These are phyloP conservation scores for Meles meles DNA, from an alignment of 2,113 vertebrate genomes.

Conservation along the genomic window DNA sequence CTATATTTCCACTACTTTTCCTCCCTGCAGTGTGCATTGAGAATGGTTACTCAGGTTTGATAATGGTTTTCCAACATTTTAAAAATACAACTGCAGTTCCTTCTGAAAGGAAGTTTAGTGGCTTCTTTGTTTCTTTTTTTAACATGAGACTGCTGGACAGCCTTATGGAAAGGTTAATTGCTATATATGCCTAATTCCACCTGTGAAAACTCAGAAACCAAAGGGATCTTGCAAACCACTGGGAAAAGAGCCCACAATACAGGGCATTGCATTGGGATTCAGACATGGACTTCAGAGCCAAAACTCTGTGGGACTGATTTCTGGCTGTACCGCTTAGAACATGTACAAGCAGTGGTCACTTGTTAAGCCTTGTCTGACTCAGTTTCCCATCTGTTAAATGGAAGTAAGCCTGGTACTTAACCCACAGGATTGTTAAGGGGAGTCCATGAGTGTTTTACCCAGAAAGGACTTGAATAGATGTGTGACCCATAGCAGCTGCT, in stretches of 20 bases:
- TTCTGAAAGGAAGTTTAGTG: not conserved
- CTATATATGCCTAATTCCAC: not conserved
- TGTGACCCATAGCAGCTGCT: too few relatives aligned
- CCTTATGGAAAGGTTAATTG: not conserved
- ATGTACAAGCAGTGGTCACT: not conserved
- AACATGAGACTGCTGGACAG: not conserved
- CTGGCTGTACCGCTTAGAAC: not conserved
- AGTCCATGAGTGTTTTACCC: not conserved
- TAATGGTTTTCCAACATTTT: not conserved
- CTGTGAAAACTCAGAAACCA: not conserved
- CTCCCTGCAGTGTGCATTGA: not conserved
- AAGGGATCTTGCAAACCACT: not conserved
- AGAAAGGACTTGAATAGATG: not conserved
- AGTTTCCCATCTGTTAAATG: not conserved
- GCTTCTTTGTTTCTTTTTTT: not conserved
- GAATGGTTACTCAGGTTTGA: not conserved
- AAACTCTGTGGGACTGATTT: not conserved
- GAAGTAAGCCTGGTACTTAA: not conserved
- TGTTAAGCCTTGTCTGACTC: not conserved
- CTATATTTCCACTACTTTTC: not conserved
- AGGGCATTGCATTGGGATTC: not conserved
- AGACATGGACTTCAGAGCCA: not conserved
- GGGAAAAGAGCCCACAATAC: not conserved
- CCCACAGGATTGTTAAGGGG: not conserved
- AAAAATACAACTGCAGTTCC: not conserved